A percentile compares a stretch with the other conserved stretches of the same genome.
Evolutionary conservation across 2,113 vertebrate genomes (phyloP).

Genomic region (Mugil cephalus): DNA sequence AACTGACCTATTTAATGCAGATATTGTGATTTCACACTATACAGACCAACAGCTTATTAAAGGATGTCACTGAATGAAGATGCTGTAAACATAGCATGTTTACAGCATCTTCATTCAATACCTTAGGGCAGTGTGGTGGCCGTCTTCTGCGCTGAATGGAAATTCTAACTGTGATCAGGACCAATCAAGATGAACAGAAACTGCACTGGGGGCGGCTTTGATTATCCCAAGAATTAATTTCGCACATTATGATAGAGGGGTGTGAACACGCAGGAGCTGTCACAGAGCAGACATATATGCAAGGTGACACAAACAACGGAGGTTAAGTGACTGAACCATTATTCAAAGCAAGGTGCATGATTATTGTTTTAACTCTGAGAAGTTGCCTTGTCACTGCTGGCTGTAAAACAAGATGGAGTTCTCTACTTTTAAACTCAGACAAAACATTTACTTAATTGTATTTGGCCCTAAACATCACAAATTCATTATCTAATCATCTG

Average conservation of each 20-base stretch:
- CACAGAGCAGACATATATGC: slow-evolving; percentile 3
- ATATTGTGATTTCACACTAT: background rate
- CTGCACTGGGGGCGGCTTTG: background rate
- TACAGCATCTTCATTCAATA: background rate
- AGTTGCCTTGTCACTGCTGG: slow-evolving; percentile 48
- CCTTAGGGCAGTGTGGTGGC: background rate
- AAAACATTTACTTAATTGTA: too few relatives aligned
- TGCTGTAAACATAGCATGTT: background rate
- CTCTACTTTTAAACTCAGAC: too few relatives aligned
- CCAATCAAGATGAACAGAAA: slow-evolving; percentile 39
- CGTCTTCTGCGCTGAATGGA: slow-evolving; percentile 11
- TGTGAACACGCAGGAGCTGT: background rate
- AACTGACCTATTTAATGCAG: slow-evolving; percentile 16
- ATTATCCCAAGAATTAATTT: slow-evolving; percentile 40
- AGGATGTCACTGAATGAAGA: background rate
- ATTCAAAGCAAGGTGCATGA: slow-evolving; percentile 9
- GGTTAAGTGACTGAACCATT: slow-evolving; percentile 29
- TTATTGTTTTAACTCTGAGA: slow-evolving; percentile 28
- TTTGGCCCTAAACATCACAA: too few relatives aligned
- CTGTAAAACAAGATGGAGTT: slow-evolving; percentile 12
- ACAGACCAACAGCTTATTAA: background rate
- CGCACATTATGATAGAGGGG: slow-evolving; percentile 27
- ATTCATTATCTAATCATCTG: too few relatives aligned
- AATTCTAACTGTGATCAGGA: slow-evolving; percentile 42
- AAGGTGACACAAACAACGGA: slow-evolving; percentile 20